A percentile compares a stretch with the other conserved stretches of the same genome.
Evolutionary conservation across 2,888 invertebrate genomes (phyloP).

Genomic region (Conomelus anceps): DNA sequence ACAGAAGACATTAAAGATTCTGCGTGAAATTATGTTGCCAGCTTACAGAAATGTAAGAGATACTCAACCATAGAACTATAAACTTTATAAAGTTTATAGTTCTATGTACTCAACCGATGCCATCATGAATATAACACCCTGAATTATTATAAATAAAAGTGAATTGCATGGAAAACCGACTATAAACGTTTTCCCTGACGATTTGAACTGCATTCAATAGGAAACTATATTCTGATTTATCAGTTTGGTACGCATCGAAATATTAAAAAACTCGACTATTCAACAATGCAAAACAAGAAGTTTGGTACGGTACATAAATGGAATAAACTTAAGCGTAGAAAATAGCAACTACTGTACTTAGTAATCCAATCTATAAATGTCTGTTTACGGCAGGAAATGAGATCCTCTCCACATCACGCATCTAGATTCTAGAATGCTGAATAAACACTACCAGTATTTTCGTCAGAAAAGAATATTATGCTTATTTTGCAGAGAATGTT

Average conservation of each 20-base stretch:
- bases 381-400: not conserved
- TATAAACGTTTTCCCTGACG: not conserved
- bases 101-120: too few species aligned
- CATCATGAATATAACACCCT: too few species aligned
- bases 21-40: too few species aligned
- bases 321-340: not conserved
- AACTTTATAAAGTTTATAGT: too few species aligned
- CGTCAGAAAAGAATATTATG: not conserved
- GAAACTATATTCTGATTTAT: not conserved
- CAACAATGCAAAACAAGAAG: not conserved
- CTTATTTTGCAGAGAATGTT: not conserved
- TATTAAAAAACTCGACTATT: not conserved
- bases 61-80: too few species aligned
- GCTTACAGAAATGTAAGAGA: too few species aligned
- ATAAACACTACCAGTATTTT: too few species aligned
- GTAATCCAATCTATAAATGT: not conserved
- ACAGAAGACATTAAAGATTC: too few species aligned
- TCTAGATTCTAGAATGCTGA: not conserved
- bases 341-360: too few species aligned
- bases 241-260: not conserved
- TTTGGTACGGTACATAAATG: too few species aligned
- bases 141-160: too few species aligned
- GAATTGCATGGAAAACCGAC: not conserved
- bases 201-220: not conserved
- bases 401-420: not conserved